Conservation (phyloP, 2,888 invertebrate genomes). For the Xestia c-nigrum region DNA sequence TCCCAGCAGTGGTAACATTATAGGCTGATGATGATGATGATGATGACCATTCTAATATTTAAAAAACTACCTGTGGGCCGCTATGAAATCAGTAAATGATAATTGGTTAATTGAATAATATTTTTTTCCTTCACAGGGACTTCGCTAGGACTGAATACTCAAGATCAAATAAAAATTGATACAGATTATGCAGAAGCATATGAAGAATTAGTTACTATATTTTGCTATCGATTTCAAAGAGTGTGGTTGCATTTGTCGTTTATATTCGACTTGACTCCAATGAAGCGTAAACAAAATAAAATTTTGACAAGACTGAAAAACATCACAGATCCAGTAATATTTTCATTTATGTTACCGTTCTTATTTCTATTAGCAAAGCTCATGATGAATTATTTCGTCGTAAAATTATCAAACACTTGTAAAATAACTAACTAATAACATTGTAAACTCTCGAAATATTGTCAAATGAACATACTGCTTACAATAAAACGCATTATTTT, state of each 20-base stretch:
- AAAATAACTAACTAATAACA: no score
- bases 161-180: slow-evolving; percentile 19
- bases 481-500: no score
- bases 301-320: slow-evolving; percentile 4
- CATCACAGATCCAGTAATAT: slow-evolving; percentile 16
- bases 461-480: no score
- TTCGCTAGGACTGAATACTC: slow-evolving; percentile 21
- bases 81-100: no score
- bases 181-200: slow-evolving; percentile 19
- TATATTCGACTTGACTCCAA: slow-evolving; percentile 23
- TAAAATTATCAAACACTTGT: no score
- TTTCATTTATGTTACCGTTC: not conserved
- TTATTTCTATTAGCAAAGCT: not conserved
- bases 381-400: no score
- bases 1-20: no score
- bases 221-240: slow-evolving; percentile 23
- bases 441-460: no score
- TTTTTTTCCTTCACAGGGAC: slow-evolving; percentile 27
- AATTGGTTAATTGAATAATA: no score
- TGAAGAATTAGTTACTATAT: slow-evolving; percentile 5
- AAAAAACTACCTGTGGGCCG: no score
- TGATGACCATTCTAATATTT: no score
- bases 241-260: slow-evolving; percentile 30
- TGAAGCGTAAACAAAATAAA: slow-evolving; percentile 22
- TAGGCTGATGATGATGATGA: no score